Conservation (phyloP, 1,140 invertebrate genomes). For the Galleria mellonella region DNA sequence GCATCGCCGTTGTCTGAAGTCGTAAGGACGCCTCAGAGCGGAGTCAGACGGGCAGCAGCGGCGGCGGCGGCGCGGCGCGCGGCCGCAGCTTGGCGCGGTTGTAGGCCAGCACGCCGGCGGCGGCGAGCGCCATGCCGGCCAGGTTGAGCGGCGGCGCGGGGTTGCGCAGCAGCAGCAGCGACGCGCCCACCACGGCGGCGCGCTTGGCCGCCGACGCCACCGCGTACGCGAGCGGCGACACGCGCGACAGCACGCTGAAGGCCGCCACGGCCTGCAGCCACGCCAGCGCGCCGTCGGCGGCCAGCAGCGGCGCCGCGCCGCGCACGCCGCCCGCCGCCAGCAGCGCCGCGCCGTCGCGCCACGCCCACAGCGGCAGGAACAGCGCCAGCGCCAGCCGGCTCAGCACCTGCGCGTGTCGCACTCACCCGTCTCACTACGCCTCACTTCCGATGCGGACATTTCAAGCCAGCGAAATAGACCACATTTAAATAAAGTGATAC, state of each 20-base stretch:
- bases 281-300: slow-evolving; percentile 89
- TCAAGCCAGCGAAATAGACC: too few species aligned
- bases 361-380: slow-evolving; percentile 34
- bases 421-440: too few species aligned
- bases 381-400: slow-evolving; percentile 29
- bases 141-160: slow-evolving; percentile 92
- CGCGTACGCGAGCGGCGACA: slow-evolving; percentile 95
- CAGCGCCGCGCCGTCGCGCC: slow-evolving; percentile 20
- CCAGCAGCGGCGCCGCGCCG: slow-evolving; percentile 9
- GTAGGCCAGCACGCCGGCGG: slow-evolving; percentile 92
- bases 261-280: slow-evolving; percentile 97
- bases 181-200: slow-evolving; percentile 93
- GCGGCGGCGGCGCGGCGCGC: slow-evolving; percentile 7
- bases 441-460: too few species aligned
- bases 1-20: too few species aligned
- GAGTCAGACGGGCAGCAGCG: slow-evolving; percentile 41
- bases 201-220: slow-evolving; percentile 97
- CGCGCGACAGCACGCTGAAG: slow-evolving; percentile 92
- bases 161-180: slow-evolving; percentile 91
- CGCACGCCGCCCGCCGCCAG: slow-evolving; percentile 29
- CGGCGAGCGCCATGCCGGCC: slow-evolving; percentile 92
- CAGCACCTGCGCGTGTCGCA: slow-evolving; percentile 29
- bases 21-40: too few species aligned
- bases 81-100: slow-evolving; percentile 74
- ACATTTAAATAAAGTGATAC: too few species aligned